phyloP scores from a whole-genome alignment of 2,888 invertebrate species.

The Callosobruchus maculatus region DNA sequence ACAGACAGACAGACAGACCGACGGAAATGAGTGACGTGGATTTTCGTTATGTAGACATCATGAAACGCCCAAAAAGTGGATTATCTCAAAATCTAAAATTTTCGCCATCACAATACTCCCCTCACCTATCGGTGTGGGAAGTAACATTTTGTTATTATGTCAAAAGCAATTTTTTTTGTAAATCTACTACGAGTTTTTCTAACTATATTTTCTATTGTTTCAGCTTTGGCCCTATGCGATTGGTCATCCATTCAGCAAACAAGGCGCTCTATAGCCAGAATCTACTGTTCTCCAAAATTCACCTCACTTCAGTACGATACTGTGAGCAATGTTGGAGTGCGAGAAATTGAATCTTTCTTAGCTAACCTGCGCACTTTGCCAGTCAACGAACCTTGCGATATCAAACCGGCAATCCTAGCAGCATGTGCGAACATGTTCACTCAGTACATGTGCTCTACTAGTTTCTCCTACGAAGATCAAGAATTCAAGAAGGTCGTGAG shows the following conservation, averaged over 20 bases:
- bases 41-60: no score
- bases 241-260: constrained; percentile 82
- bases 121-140: no score
- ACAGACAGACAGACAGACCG: no score
- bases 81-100: no score
- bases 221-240: constrained; percentile 83
- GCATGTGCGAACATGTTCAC: constrained; percentile 83
- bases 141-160: no score
- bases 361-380: constrained; percentile 53
- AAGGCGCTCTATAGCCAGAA: constrained; percentile 71
- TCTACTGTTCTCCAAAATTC: constrained; percentile 76
- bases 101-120: no score
- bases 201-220: constrained; percentile 38
- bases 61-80: no score
- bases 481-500: constrained; percentile 67
- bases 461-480: constrained; percentile 66
- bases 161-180: no score
- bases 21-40: no score
- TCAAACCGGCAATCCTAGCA: constrained; percentile 69
- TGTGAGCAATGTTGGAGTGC: constrained; percentile 67
- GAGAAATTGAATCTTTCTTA: constrained; percentile 63
- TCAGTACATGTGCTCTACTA: constrained; percentile 80
- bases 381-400: constrained; percentile 50
- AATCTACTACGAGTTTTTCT: no score
- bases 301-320: constrained; percentile 68